These are phyloP conservation scores for Drosophila elegans DNA, from an alignment of 1,140 invertebrate species.

Conservation along the genomic window DNA sequence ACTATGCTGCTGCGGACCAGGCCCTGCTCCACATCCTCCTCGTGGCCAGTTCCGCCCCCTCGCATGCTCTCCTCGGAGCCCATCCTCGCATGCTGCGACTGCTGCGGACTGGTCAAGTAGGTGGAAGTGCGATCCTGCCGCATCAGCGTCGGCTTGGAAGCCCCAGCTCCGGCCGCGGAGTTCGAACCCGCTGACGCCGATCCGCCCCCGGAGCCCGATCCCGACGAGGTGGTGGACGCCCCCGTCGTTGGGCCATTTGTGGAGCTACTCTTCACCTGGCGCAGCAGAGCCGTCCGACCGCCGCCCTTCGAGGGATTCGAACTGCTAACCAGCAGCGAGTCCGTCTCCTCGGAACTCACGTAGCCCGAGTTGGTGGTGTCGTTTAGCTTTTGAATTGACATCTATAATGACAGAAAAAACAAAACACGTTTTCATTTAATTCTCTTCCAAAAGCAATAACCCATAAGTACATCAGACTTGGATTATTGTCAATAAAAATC, in stretches of 20 bases:
- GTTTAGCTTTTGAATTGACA: conserved; percentile 85
- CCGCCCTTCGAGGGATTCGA: conserved; percentile 70
- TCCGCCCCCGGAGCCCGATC: conserved; percentile 27
- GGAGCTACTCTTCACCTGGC: conserved; percentile 72
- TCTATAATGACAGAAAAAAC: conserved; percentile 51
- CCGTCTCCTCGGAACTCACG: conserved; percentile 91
- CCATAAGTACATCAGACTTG: too few relatives aligned
- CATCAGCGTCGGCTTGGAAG: conserved; percentile 91
- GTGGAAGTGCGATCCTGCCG: conserved; percentile 93
- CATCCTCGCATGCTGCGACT: conserved; percentile 89
- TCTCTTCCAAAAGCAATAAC: too few relatives aligned
- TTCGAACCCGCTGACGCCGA: conserved; percentile 27
- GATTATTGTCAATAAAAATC: too few relatives aligned
- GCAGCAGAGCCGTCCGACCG: conserved; percentile 57
- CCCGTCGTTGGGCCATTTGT: conserved; percentile 85
- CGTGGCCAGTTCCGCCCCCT: conserved; percentile 34
- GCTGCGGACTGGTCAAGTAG: conserved; percentile 90
- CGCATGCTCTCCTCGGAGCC: conserved; percentile 91
- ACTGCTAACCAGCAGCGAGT: conserved; percentile 88
- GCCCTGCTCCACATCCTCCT: conserved; percentile 87
- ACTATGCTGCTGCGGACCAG: conserved; percentile 88
- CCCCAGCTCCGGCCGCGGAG: conserved; percentile 28
- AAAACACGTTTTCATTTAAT: too few relatives aligned
- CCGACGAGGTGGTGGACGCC: conserved; percentile 84
- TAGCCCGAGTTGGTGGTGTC: conserved; percentile 87